Conservation (phyloP, 2,113 vertebrate genomes). For the Cebus imitator region DNA sequence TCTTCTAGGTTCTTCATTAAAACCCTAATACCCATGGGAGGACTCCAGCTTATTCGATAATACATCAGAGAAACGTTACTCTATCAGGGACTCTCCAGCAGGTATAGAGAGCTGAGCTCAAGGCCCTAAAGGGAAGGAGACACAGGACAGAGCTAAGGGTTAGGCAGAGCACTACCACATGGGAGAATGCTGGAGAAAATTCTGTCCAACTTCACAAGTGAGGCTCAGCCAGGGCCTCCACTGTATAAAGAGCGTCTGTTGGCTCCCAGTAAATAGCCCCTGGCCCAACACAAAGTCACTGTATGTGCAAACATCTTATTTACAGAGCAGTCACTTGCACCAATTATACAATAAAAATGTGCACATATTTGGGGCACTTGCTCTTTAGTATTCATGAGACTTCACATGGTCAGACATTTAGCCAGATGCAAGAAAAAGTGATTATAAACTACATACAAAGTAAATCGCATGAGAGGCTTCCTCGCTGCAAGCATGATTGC, state of each 20-base stretch:
- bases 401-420: neutral
- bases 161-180: neutral
- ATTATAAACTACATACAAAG: neutral
- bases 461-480: neutral
- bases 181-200: neutral
- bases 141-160: neutral
- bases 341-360: neutral
- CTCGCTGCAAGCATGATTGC: neutral
- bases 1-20: conserved; percentile 34
- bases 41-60: conserved; percentile 51
- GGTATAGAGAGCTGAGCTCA: neutral
- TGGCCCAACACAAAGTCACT: neutral
- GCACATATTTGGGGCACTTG: neutral
- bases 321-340: neutral
- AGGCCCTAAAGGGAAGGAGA: neutral
- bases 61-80: conserved; percentile 39
- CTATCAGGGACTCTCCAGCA: conserved; percentile 33
- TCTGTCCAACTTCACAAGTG: neutral
- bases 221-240: neutral
- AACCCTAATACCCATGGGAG: neutral
- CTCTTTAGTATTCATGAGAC: neutral
- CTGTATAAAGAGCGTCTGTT: neutral
- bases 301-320: neutral
- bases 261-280: neutral
- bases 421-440: neutral